phyloP scores from a whole-genome alignment of 1,140 invertebrate genomes.

The Cepaea nemoralis region DNA sequence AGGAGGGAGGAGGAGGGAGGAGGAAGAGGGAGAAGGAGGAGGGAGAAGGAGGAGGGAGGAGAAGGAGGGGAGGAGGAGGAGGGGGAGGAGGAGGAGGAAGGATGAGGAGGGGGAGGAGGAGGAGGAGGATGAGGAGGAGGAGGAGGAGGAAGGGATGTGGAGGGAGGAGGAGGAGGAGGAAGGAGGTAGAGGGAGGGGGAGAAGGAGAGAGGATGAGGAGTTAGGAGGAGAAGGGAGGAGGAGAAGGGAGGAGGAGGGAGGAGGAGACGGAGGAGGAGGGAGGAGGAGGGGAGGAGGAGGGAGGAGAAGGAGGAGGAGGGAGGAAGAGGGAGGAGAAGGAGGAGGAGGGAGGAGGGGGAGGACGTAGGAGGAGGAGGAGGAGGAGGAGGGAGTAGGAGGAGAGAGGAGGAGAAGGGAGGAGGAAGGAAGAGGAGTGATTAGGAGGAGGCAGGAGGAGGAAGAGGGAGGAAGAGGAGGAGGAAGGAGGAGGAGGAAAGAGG shows the following conservation, averaged over 20 bases:
- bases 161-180: not conserved
- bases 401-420: not conserved
- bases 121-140: too few species aligned
- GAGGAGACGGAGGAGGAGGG: too few species aligned
- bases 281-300: not conserved
- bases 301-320: not conserved
- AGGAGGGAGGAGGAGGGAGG: too few species aligned
- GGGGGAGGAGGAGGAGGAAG: not conserved
- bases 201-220: not conserved
- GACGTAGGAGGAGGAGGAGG: too few species aligned
- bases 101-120: too few species aligned
- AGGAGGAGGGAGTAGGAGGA: too few species aligned
- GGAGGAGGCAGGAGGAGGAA: too few species aligned
- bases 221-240: not conserved
- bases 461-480: too few species aligned
- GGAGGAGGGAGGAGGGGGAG: not conserved
- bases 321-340: not conserved
- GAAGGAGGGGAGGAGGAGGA: too few species aligned
- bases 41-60: too few species aligned
- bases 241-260: conserved; percentile 7
- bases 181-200: not conserved
- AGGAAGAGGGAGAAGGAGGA: too few species aligned
- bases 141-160: not conserved
- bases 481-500: too few species aligned
- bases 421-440: not conserved